A percentile compares a stretch with the other conserved stretches of the same genome.
phyloP scores from a whole-genome alignment of 2,113 vertebrate genomes.

The Cephalopholis sonnerati region DNA sequence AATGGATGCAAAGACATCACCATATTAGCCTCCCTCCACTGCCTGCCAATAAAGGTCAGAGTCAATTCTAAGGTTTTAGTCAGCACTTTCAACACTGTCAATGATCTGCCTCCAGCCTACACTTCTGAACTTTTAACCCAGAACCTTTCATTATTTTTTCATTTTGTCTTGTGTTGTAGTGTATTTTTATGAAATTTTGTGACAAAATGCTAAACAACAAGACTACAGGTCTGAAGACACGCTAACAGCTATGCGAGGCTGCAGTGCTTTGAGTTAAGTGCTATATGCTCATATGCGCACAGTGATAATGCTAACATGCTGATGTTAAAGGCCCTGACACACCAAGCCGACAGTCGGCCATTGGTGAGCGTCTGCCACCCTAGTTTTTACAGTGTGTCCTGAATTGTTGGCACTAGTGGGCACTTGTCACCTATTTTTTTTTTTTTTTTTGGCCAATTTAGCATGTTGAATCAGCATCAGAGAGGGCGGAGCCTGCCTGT shows the following conservation, averaged over 20 bases:
- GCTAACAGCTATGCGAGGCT: not conserved
- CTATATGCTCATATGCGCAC: not conserved
- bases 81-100: slow-evolving; percentile 25
- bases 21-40: not conserved
- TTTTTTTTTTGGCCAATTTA: too few species aligned
- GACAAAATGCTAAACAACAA: not conserved
- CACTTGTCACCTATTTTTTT: too few species aligned
- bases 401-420: too few species aligned
- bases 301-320: too few species aligned
- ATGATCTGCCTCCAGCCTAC: slow-evolving; percentile 5
- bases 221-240: not conserved
- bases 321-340: too few species aligned
- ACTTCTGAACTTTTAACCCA: slow-evolving; percentile 3
- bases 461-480: too few species aligned
- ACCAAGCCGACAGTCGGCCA: too few species aligned
- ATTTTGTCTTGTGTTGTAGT: not conserved
- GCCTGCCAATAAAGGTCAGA: slow-evolving; percentile 6
- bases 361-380: too few species aligned
- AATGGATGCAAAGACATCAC: slow-evolving; percentile 22
- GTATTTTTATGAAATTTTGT: not conserved
- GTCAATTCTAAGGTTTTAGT: slow-evolving; percentile 27
- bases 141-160: not conserved
- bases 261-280: not conserved
- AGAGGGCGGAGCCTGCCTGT: too few species aligned
- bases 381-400: too few species aligned